A percentile compares a stretch with the other conserved stretches of the same genome.
phyloP scores from a whole-genome alignment of 2,113 vertebrate genomes.

The Cnemophilus loriae region DNA sequence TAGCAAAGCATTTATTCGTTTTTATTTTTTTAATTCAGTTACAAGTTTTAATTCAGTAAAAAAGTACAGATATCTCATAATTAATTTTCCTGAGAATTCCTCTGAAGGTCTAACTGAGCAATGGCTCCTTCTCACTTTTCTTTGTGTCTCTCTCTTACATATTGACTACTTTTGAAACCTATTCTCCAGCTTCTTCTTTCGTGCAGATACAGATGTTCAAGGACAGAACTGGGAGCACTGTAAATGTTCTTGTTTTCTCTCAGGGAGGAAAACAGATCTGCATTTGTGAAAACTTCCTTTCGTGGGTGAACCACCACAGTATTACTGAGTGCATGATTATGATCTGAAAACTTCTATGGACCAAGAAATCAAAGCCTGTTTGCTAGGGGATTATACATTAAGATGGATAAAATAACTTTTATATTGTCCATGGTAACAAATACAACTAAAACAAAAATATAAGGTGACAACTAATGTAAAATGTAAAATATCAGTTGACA shows the following conservation, averaged over 20 bases:
- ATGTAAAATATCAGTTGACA: background rate
- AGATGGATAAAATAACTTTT: background rate
- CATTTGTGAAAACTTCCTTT: background rate
- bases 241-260: background rate
- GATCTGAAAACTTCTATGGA: background rate
- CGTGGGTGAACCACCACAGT: background rate
- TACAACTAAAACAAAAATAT: background rate
- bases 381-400: background rate
- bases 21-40: background rate
- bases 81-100: background rate
- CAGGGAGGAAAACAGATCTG: background rate
- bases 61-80: background rate
- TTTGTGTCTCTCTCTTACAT: background rate
- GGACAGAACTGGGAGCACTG: background rate
- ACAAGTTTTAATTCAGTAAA: background rate
- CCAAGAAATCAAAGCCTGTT: background rate
- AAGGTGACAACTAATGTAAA: background rate
- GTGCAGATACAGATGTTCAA: background rate
- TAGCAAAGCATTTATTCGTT: background rate
- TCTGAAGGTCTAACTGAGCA: background rate
- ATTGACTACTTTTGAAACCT: background rate
- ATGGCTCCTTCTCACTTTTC: background rate
- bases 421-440: background rate
- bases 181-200: background rate
- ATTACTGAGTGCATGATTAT: background rate